Evolutionary conservation across 2,888 invertebrate species (phyloP).

Genomic region (Cyrtodaria siliqua): DNA sequence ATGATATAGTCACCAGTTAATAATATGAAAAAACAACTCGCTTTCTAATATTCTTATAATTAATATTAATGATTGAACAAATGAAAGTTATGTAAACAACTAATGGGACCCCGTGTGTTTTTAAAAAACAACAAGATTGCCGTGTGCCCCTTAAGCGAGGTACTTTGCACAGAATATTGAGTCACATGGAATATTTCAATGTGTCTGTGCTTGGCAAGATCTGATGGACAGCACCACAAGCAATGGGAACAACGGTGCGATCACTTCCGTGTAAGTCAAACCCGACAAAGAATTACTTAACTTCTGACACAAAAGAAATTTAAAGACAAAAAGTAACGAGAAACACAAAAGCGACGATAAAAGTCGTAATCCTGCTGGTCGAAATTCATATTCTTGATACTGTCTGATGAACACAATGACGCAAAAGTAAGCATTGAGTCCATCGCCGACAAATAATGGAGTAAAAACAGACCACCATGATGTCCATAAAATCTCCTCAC

Average conservation of each 20-base stretch:
- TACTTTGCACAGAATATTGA: no score
- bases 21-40: no score
- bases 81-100: no score
- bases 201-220: constrained; percentile 93
- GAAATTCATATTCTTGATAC: constrained; percentile 90
- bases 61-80: no score
- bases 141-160: no score
- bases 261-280: constrained; percentile 96
- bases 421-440: constrained; percentile 97
- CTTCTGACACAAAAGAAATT: constrained; percentile 95
- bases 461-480: constrained; percentile 97
- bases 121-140: no score
- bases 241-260: constrained; percentile 96
- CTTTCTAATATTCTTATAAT: no score
- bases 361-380: constrained; percentile 91
- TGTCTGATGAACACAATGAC: constrained; percentile 97
- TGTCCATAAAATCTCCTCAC: constrained; percentile 88
- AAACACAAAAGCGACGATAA: constrained; percentile 94
- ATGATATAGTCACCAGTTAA: no score
- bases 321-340: constrained; percentile 94
- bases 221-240: constrained; percentile 95
- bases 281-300: constrained; percentile 90
- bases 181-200: no score
- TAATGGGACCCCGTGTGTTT: no score
- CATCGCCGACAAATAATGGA: constrained; percentile 96